These are phyloP conservation scores for Cephus spinipes DNA, from an alignment of 2,888 invertebrate genomes.

Conservation along the genomic window DNA sequence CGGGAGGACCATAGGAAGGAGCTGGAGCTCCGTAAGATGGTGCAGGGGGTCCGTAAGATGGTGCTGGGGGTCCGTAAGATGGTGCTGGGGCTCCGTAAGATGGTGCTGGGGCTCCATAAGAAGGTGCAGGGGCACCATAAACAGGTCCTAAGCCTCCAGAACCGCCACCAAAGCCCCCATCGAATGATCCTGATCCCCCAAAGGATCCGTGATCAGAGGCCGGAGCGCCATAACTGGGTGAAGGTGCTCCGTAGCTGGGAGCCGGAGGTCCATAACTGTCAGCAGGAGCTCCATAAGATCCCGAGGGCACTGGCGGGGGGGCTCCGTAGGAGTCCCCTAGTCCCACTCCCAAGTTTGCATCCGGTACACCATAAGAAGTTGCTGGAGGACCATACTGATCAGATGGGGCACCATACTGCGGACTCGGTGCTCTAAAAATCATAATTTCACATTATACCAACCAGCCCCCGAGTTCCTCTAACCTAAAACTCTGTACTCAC, in stretches of 20 bases:
- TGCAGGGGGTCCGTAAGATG: no score
- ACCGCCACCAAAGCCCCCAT: conserved; percentile 61
- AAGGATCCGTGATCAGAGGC: conserved; percentile 20
- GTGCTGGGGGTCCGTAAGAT: conserved; percentile 28
- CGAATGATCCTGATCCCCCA: conserved; percentile 4
- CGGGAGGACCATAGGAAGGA: conserved; percentile 31
- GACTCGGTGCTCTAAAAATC: conserved; percentile 43
- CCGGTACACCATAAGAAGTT: conserved; percentile 32
- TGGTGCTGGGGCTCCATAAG: conserved; percentile 23
- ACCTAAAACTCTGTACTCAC: conserved; percentile 45
- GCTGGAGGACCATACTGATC: conserved; percentile 32
- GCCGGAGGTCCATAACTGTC: conserved; percentile 22
- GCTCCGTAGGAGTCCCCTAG: conserved; percentile 29
- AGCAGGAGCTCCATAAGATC: conserved; percentile 45
- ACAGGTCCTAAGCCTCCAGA: conserved; percentile 34
- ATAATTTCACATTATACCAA: not conserved
- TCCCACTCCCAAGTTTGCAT: conserved; percentile 21
- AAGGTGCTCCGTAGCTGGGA: conserved; percentile 30
- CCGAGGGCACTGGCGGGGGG: conserved; percentile 26
- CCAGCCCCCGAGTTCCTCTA: not conserved
- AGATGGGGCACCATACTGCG: conserved; percentile 44
- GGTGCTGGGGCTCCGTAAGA: conserved; percentile 40
- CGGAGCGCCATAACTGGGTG: conserved; percentile 43
- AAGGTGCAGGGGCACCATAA: conserved; percentile 24
- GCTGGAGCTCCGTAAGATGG: conserved; percentile 45